These are phyloP conservation scores for Oscheius sp. DNA, from an alignment of 2,888 invertebrate species.

Conservation along the genomic window DNA sequence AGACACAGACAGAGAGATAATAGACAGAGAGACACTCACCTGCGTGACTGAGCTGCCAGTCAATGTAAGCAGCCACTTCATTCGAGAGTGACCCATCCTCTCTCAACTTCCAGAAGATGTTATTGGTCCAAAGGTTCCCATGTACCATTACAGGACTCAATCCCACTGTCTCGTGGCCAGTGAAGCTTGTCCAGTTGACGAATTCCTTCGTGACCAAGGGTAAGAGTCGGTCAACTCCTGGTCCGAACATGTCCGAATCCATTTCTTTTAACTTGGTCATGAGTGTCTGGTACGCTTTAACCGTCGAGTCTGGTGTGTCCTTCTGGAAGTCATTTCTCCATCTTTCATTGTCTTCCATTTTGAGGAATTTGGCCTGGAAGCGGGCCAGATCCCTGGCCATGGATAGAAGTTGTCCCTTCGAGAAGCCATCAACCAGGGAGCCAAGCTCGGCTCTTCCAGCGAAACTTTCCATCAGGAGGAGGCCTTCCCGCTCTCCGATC, in stretches of 20 bases:
- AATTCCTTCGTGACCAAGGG: constrained; percentile 1
- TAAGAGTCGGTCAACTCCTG: background rate
- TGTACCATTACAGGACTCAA: constrained; percentile 8
- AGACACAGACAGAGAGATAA: too few species aligned
- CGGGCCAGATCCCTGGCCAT: constrained; percentile 15
- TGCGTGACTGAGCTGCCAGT: constrained; percentile 16
- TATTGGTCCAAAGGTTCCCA: constrained; percentile 24
- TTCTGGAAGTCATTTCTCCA: background rate
- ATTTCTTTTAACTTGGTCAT: background rate
- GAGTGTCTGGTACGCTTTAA: background rate
- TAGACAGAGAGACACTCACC: background rate
- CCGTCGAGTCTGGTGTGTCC: background rate
- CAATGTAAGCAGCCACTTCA: constrained; percentile 16
- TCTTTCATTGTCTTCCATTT: background rate
- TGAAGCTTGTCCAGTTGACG: constrained; percentile 10
- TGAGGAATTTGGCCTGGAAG: constrained; percentile 12
- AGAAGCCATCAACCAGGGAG: constrained; percentile 14
- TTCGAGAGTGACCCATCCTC: background rate
- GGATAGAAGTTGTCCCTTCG: background rate
- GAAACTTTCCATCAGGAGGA: constrained; percentile 11
- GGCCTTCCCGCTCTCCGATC: background rate
- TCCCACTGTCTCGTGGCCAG: background rate
- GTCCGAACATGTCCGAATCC: background rate
- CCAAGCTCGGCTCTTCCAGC: background rate
- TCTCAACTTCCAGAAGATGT: constrained; percentile 10